These are phyloP conservation scores for Gobio occitaniae DNA, from an alignment of 2,797 vertebrate genomes.

Conservation along the genomic window DNA sequence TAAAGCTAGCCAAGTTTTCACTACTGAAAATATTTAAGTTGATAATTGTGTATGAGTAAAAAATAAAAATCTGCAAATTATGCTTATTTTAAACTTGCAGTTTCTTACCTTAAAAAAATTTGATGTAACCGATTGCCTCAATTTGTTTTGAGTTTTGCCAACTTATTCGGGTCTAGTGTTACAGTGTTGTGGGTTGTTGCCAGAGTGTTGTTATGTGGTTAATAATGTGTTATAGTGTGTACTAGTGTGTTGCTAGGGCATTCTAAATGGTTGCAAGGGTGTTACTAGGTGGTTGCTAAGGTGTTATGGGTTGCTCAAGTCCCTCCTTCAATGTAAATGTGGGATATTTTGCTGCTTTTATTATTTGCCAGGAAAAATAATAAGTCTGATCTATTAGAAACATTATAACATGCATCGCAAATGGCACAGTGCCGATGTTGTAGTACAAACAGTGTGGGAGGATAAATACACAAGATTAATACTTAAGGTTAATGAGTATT, in stretches of 20 bases:
- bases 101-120: too few relatives aligned
- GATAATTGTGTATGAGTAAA: too few relatives aligned
- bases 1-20: too few relatives aligned
- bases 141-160: too few relatives aligned
- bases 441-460: slow-evolving; percentile 1
- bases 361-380: neutral
- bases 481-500: neutral
- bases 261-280: neutral
- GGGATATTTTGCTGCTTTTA: neutral
- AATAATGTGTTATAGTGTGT: neutral
- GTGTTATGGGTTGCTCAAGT: neutral
- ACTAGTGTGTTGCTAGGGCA: neutral
- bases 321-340: neutral
- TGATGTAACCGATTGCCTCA: too few relatives aligned
- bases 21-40: too few relatives aligned
- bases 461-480: neutral
- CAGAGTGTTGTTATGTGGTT: neutral
- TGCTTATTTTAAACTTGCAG: too few relatives aligned
- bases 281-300: neutral
- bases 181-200: neutral
- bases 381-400: neutral
- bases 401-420: neutral
- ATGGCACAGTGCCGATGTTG: neutral
- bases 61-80: too few relatives aligned
- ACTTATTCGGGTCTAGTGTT: too few relatives aligned